phyloP scores from a whole-genome alignment of 2,113 vertebrate genomes.

The Tetrao urogallus region DNA sequence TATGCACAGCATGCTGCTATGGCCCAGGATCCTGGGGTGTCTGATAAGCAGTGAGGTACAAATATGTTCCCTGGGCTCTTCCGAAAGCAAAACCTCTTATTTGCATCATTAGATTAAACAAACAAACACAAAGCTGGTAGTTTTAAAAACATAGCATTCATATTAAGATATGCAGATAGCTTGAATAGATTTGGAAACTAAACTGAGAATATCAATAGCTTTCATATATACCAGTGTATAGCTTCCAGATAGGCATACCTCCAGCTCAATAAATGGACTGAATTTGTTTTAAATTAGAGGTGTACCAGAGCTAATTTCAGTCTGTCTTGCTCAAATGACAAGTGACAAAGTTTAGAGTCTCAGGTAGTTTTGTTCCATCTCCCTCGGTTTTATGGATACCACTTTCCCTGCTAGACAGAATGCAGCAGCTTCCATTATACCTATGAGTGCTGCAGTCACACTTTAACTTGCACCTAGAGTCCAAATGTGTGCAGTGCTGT shows the following conservation, averaged over 20 bases:
- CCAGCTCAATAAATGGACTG: neutral
- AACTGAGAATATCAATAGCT: fast-evolving
- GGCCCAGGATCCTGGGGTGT: neutral
- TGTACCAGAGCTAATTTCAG: neutral
- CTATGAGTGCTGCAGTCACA: neutral
- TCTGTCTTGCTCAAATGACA: neutral
- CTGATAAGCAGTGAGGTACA: neutral
- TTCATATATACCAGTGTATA: neutral
- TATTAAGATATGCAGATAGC: neutral
- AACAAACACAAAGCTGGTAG: neutral
- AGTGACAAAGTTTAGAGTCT: neutral
- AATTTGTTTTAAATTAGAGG: neutral
- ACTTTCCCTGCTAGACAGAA: too few species aligned
- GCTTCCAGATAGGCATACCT: neutral
- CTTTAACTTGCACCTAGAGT: neutral
- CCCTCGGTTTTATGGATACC: neutral
- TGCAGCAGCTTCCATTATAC: fast-evolving
- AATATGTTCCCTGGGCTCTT: neutral
- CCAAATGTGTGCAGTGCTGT: neutral
- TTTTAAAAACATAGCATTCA: neutral
- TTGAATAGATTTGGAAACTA: neutral
- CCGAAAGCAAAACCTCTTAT: neutral
- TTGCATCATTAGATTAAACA: neutral
- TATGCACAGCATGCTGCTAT: neutral
- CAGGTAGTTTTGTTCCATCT: neutral